Base-by-base conservation (phyloP, 2,797 vertebrate species). In the Gila robusta region DNA sequence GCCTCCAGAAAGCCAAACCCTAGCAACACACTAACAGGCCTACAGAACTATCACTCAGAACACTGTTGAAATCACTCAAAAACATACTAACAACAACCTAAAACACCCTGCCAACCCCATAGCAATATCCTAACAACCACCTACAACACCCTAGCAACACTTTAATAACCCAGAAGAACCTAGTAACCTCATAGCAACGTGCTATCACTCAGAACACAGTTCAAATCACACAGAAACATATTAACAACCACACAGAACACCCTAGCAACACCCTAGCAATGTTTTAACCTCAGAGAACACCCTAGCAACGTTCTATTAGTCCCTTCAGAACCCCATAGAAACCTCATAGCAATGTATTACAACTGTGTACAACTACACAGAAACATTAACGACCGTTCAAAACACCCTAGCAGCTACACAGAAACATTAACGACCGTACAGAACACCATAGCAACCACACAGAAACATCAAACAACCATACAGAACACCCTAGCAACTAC, bases 361-460 rank as follows among this genome's bases (percentile, higher is more conserved):
- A 12, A 10, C 44, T n/a, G 23, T 59, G 10, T 59, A 4, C 32
- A 32, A 62, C 5, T 0, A 4, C 54, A 56, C 9, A 56, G 21
- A 21, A 56, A 59, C 1, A 4, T 10, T 2, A n/a, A n/a, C 4
- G 0, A 59, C 10, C 10, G 0, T 4, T 1, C 23, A 59, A 2
- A 59, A 59, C 56, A 59, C 54, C 21, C 1, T 56, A 59, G 21
- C 1, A 10, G 23, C 54, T 2, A 8, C 54, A 56, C 23, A 23
- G 1, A 8, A 56, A 56, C 0, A 56, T n/a, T 4, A 10, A 23
- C 3, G 2, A 10, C 8, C 23, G 0, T 3, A 11, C 23, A n/a
- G 23, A 59, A 59, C 3, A 59, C 1, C 23, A 3, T 5, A n/a
- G 8, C 23, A 56, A 56, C 21, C 0, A 9, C 54, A 56, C n/a